Base-by-base conservation (phyloP, 2,888 invertebrate genomes). In the Anthrax anthrax region DNA sequence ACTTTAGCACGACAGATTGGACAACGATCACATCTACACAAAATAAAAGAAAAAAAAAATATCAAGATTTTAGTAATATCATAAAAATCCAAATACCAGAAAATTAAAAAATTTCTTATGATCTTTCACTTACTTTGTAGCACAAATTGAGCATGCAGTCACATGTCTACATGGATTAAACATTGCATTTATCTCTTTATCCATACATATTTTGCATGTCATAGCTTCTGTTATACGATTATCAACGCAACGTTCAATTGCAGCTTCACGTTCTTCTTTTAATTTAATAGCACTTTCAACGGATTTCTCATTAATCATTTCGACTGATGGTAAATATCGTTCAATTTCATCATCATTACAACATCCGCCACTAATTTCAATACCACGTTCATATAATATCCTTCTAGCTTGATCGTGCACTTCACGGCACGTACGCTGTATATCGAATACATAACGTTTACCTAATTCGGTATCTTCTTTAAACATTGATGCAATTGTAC, bases 151-250 rank as follows among this genome's bases (percentile, higher is more conserved):
- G 69, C 90, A 90, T 58, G 88, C 85, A 43, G 85, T 80, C 44
- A 86, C 83, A 66, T 91, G 91, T n/a, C 85, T 78, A 63, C 91
- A 91, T 2, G 90, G 90, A 69, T 85, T 80, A 69, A 91, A 82
- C 55, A 84, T 81, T 34, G 85, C 81, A 70, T 87, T 81, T 61
- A 90, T 81, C 48, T 79, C 76, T 44, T 73, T 74, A 70, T 90
- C 89, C 86, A 89, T 87, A 63, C 91, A 91, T 56, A 88, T 85
- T 60, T 84, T 80, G 64, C 90, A 91, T 41, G 84, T 81, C 71
- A 86, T 78, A 44, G 81, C 78, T 58, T 81, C 81, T 55, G 77
- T 64, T 49, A 67, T 63, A 50, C 67, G 54, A 75, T 58, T 60
- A 51, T 64, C 65, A 39, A 67, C 66, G 53, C 63, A 63, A 47